These are phyloP conservation scores for Eupleurogrammus muticus DNA, from an alignment of 2,797 vertebrate species.

Conservation along the genomic window DNA sequence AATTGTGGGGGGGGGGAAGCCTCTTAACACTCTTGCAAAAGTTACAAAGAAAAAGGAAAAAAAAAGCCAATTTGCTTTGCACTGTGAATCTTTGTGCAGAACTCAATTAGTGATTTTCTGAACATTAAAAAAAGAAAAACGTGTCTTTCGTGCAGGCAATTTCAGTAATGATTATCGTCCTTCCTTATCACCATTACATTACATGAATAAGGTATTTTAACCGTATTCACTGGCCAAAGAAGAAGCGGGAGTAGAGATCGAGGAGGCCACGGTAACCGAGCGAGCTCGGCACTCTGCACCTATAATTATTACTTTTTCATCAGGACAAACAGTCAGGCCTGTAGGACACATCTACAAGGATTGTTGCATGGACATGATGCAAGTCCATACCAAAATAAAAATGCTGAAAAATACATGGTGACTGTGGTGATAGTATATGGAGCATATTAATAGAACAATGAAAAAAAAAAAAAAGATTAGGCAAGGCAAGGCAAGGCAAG, in stretches of 20 bases:
- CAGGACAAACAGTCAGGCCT: slow-evolving; percentile 49
- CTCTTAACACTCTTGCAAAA: too few relatives aligned
- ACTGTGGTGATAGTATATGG: slow-evolving; percentile 58
- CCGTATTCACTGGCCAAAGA: slow-evolving; percentile 1
- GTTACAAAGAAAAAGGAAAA: slow-evolving; percentile 33
- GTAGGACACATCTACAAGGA: slow-evolving; percentile 46
- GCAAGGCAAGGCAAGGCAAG: too few relatives aligned
- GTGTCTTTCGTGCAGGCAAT: slow-evolving; percentile 43
- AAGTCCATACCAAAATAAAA: slow-evolving; percentile 57
- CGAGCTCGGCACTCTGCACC: slow-evolving; percentile 29
- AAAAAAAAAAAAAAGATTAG: too few relatives aligned
- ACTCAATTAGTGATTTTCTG: slow-evolving; percentile 55
- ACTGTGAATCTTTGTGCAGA: slow-evolving; percentile 30
- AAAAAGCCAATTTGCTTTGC: slow-evolving; percentile 40
- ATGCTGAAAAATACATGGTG: slow-evolving; percentile 76
- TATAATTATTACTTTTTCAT: slow-evolving; percentile 67
- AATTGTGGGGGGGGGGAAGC: too few relatives aligned
- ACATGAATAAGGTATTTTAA: slow-evolving; percentile 30
- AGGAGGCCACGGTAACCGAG: slow-evolving; percentile 26
- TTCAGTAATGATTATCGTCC: slow-evolving; percentile 43
- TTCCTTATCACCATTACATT: slow-evolving; percentile 34
- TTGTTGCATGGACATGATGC: slow-evolving; percentile 54
- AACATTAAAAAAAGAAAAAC: slow-evolving; percentile 36
- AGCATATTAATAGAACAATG: slow-evolving; percentile 78
- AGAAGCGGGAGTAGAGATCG: slow-evolving; percentile 15